Evolutionary conservation across 1,140 invertebrate genomes (phyloP), one percentile per base, ranked within the genome.

Genomic region (Magallana gigas): DNA sequence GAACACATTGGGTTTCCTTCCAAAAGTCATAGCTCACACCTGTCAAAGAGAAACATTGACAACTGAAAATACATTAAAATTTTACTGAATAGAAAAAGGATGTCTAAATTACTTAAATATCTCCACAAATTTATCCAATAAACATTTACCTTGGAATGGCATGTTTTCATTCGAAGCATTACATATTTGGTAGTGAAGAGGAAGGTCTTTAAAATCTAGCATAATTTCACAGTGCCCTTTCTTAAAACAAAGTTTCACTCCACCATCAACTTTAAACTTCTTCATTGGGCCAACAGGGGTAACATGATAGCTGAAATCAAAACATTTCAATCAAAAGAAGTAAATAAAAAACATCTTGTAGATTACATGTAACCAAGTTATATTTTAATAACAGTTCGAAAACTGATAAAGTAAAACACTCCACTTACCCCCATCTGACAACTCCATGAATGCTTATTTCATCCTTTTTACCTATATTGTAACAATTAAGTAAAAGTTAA

Each of bases 371-470:
- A 0, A 23, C 0, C 0, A 23, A 23, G 23, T 23, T 23, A 16
- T 14, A 8, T 16, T 7, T 7, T 64, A n/a, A 14, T 16, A 64
- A 80, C 29, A 80, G 14, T 56, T 0, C 1, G 6, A 14, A 29
- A 80, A 80, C 29, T 1, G 48, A 80, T 14, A 16, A 80, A 80
- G 14, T 18, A 14, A 14, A 18, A 80, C 29, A 8, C 0, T 56
- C 18, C 4, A 83, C 81, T 83, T 83, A 83, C 83, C 83, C 23
- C 83, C 83, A 84, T 29, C 18, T 62, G 0, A 84, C 14, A 62
- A 84, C 18, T 60, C 83, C 83, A 84, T 84, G 59, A 14, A 84
- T 36, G 12, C 59, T 14, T 18, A 84, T 84, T 84, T 84, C 57
- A 23, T 84, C 83, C 58, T 62, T 57, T 60, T 59, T 60, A 58